phyloP scores from a whole-genome alignment of 1,140 invertebrate species.

The Oncopodura yosiiana region DNA sequence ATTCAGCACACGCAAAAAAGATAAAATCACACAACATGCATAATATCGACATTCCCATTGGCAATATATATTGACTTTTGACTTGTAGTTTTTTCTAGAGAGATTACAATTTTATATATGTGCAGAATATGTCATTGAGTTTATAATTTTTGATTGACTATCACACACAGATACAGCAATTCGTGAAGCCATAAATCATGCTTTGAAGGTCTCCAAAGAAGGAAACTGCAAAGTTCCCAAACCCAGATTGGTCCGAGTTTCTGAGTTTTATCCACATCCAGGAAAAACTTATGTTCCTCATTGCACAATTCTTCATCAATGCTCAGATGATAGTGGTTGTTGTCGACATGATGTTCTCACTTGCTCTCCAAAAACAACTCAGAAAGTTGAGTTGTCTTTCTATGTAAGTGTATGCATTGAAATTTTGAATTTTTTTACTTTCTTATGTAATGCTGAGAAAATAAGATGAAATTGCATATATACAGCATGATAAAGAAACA shows the following conservation, averaged over 20 bases:
- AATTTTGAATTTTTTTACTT: neutral
- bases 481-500: no score
- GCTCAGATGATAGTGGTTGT: constrained; percentile 66
- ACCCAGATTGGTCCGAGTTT: constrained; percentile 51
- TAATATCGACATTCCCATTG: no score
- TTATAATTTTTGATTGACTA: no score
- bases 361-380: constrained; percentile 55
- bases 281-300: constrained; percentile 60
- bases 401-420: constrained; percentile 50
- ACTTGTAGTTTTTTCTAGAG: no score
- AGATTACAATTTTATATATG: no score
- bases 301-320: constrained; percentile 61
- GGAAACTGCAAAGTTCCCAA: constrained; percentile 53
- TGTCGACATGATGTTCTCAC: constrained; percentile 51
- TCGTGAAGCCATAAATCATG: constrained; percentile 49
- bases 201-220: constrained; percentile 47
- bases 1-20: no score
- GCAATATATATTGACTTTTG: no score
- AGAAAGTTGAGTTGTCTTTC: constrained; percentile 57
- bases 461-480: no score
- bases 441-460: neutral
- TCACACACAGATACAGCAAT: constrained; percentile 38
- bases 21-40: no score
- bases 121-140: no score
- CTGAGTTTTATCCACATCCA: constrained; percentile 53